Evolutionary conservation across 2,888 invertebrate species (phyloP).

Genomic region (Lasioglossum lativentre): DNA sequence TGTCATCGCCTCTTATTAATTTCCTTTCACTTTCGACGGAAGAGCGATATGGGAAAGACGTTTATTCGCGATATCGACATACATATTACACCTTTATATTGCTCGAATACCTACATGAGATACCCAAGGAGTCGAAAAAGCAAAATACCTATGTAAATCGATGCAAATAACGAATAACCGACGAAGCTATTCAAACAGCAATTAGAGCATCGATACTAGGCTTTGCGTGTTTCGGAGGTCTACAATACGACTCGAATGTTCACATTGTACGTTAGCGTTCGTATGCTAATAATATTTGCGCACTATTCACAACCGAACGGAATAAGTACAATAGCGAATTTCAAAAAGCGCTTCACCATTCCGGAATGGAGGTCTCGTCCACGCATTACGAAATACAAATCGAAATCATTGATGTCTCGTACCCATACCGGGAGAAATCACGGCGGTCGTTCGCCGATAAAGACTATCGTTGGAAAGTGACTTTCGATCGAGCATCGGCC

Average conservation of each 20-base stretch:
- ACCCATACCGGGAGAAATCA: not conserved
- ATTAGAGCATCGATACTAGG: not conserved
- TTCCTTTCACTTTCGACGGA: slow-evolving; percentile 19
- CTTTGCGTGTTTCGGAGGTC: not conserved
- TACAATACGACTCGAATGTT: not conserved
- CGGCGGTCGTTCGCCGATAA: not conserved
- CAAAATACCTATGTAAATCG: not conserved
- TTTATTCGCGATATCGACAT: not conserved
- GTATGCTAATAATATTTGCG: slow-evolving; percentile 28
- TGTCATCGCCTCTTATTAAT: slow-evolving; percentile 29
- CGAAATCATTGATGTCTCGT: not conserved
- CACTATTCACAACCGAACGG: not conserved
- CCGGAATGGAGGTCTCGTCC: not conserved
- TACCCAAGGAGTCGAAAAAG: not conserved
- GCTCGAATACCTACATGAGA: not conserved
- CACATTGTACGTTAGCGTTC: slow-evolving; percentile 16
- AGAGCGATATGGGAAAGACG: not conserved
- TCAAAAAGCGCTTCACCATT: not conserved
- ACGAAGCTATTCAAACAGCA: not conserved
- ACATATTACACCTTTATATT: not conserved
- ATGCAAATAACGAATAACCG: not conserved
- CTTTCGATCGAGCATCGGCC: not conserved
- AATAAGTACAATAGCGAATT: slow-evolving; percentile 15
- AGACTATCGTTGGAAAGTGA: not conserved
- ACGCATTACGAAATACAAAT: not conserved